Evolutionary conservation across 2,888 invertebrate species (phyloP).

Genomic region (Cataglyphis rosenhaueri): DNA sequence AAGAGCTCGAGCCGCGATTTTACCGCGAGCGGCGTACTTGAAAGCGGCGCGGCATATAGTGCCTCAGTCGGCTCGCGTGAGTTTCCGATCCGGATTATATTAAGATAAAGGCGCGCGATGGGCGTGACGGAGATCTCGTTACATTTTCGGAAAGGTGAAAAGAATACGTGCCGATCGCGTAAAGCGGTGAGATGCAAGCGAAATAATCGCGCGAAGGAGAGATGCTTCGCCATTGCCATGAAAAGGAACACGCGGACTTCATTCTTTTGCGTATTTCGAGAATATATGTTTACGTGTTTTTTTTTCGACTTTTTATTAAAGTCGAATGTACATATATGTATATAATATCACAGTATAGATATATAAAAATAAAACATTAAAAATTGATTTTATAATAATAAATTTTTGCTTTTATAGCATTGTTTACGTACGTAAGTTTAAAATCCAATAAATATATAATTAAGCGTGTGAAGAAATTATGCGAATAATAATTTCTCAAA

Average conservation of each 20-base stretch:
- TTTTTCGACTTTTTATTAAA: background rate
- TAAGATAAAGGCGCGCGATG: constrained; percentile 79
- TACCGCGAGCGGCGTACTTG: constrained; percentile 80
- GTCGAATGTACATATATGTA: background rate
- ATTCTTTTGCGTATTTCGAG: background rate
- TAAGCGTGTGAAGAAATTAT: constrained; percentile 9
- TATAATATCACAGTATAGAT: background rate
- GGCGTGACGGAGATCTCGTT: constrained; percentile 77
- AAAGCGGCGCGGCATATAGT: constrained; percentile 69
- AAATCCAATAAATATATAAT: background rate
- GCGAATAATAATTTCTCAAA: constrained; percentile 36
- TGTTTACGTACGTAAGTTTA: background rate
- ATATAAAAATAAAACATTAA: background rate
- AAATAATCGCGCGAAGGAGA: constrained; percentile 6
- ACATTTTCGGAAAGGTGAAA: constrained; percentile 79
- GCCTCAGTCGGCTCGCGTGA: constrained; percentile 70
- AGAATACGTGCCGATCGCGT: constrained; percentile 35
- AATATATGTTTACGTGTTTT: background rate
- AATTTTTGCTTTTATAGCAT: background rate
- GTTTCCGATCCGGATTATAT: constrained; percentile 84
- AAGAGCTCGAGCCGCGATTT: constrained; percentile 78
- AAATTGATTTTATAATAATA: background rate
- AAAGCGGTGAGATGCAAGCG: constrained; percentile 33
- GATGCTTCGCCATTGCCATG: constrained; percentile 1
- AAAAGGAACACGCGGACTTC: constrained; percentile 3